Percentiles rank a stretch among this genome's conserved stretches.
Conservation (phyloP, 2,797 vertebrate species). For the Euthynnus affinis region DNA sequence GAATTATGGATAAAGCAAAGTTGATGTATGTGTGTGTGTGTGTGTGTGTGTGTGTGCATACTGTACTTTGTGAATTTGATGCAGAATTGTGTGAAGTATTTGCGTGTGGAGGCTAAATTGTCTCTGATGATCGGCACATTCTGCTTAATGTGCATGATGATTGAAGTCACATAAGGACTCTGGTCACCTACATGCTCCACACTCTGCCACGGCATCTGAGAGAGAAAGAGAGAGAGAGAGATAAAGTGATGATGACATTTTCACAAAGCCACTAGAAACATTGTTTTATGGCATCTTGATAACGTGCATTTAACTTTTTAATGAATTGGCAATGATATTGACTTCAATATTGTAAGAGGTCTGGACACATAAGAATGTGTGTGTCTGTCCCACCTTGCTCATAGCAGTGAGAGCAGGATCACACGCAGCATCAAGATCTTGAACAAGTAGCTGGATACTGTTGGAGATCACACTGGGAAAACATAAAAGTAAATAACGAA, state of each 20-base stretch:
- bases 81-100: constrained; percentile 99
- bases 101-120: constrained; percentile 96
- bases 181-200: constrained; percentile 99
- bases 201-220: constrained; percentile 99
- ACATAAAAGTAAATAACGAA: constrained; percentile 3
- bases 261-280: constrained; percentile 2
- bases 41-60: background rate
- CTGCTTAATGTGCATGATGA: constrained; percentile 98
- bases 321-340: background rate
- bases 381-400: constrained; percentile 92
- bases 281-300: background rate
- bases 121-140: constrained; percentile 98
- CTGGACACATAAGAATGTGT: constrained; percentile 5
- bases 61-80: constrained; percentile 98
- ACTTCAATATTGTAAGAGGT: background rate
- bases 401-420: constrained; percentile 98
- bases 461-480: constrained; percentile 95
- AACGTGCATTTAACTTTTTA: background rate
- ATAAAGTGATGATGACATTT: background rate
- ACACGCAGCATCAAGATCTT: constrained; percentile 97
- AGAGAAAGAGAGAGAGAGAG: background rate
- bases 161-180: constrained; percentile 98
- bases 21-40: background rate
- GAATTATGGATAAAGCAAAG: background rate
- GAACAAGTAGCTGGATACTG: constrained; percentile 97